These are phyloP conservation scores for Ectemnius cavifrons DNA, from an alignment of 2,888 invertebrate genomes.

Conservation along the genomic window DNA sequence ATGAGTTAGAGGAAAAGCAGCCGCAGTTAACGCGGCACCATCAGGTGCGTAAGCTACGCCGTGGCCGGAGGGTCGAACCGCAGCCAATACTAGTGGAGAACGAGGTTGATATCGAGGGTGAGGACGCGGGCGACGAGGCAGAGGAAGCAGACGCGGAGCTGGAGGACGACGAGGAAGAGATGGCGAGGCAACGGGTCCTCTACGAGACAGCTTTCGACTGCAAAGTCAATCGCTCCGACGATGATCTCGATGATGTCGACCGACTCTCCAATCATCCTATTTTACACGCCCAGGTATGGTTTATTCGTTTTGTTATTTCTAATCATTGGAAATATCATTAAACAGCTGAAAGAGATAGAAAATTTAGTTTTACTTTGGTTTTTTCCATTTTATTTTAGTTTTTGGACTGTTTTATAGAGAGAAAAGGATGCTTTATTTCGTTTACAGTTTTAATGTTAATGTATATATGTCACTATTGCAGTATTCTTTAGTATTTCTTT, in stretches of 20 bases:
- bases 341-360: too few species aligned
- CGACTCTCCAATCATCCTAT: conserved; percentile 90
- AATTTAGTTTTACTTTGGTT: too few species aligned
- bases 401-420: too few species aligned
- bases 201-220: conserved; percentile 95
- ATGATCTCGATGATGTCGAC: conserved; percentile 89
- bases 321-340: too few species aligned
- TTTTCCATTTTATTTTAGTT: too few species aligned
- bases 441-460: too few species aligned
- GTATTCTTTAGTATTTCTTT: too few species aligned
- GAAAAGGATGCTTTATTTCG: too few species aligned
- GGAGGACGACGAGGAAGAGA: conserved; percentile 80
- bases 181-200: conserved; percentile 84
- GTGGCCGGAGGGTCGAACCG: conserved; percentile 84
- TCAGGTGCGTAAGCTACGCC: conserved; percentile 80
- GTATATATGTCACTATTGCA: too few species aligned
- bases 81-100: conserved; percentile 83
- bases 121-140: conserved; percentile 79
- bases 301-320: background rate
- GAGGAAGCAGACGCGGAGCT: conserved; percentile 80
- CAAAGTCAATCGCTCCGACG: conserved; percentile 89
- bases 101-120: conserved; percentile 79
- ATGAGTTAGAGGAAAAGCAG: conserved; percentile 81
- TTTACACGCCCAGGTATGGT: conserved; percentile 75
- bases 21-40: conserved; percentile 61